These are phyloP conservation scores for Zoanthus gigantus DNA, from an alignment of 92 coral and sea anemone species.

Conservation along the genomic window DNA sequence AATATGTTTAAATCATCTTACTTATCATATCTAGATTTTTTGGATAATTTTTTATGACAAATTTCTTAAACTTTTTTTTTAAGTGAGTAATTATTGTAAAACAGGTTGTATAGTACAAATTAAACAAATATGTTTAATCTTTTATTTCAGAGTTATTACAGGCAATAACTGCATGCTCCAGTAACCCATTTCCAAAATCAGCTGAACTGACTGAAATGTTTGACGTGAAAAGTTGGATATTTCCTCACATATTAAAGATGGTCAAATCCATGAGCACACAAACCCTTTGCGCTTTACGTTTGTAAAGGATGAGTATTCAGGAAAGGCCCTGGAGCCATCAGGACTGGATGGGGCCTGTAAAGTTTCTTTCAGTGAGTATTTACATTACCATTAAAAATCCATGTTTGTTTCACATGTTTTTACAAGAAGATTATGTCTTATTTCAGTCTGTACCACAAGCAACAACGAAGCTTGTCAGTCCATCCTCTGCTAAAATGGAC, in stretches of 20 bases:
- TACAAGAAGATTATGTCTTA: background rate
- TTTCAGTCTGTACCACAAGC: background rate
- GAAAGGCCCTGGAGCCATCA: background rate
- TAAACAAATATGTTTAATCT: too few species aligned
- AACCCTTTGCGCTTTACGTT: background rate
- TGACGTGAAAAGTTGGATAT: background rate
- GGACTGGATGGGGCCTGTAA: background rate
- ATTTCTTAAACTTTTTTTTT: too few species aligned
- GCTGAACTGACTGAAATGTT: background rate
- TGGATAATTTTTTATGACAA: too few species aligned
- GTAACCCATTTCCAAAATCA: background rate
- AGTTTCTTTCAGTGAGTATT: background rate
- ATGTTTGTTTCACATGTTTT: background rate
- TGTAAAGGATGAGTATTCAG: background rate
- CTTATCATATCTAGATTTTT: too few species aligned
- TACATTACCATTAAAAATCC: background rate
- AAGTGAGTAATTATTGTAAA: too few species aligned
- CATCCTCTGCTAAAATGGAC: background rate
- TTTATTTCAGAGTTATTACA: background rate
- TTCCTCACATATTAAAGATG: background rate
- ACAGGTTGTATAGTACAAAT: too few species aligned
- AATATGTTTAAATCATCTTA: too few species aligned
- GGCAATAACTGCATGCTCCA: constrained; percentile 19
- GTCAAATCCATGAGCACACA: background rate
- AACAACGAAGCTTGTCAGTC: background rate